Conservation (phyloP, 2,113 vertebrate genomes). For the Myotis brandtii region DNA sequence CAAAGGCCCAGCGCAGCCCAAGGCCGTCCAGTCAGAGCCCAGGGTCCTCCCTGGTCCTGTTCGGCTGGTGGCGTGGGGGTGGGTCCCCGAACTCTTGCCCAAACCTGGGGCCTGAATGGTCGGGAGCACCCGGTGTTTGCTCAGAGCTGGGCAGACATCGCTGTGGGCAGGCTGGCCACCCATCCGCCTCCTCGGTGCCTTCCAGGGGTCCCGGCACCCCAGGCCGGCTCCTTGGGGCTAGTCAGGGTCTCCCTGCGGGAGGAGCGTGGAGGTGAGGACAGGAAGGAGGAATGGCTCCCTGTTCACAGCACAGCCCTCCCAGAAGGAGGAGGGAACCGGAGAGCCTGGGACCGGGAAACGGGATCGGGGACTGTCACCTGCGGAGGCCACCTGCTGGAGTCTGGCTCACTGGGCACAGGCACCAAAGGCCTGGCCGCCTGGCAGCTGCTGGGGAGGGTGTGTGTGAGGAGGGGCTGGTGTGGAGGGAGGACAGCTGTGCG, state of each 20-base stretch:
- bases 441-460: slow-evolving; percentile 6
- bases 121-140: too few relatives aligned
- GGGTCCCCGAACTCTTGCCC: not conserved
- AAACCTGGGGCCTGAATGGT: accelerated
- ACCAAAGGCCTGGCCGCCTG: not conserved
- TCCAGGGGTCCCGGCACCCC: not conserved
- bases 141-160: accelerated
- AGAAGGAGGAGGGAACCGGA: not conserved
- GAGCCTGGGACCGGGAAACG: not conserved
- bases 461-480: not conserved
- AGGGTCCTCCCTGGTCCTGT: not conserved
- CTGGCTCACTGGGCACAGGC: not conserved
- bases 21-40: not conserved
- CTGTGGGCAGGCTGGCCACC: accelerated
- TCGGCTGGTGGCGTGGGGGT: not conserved
- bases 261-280: not conserved
- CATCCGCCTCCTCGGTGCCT: accelerated
- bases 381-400: slow-evolving; percentile 35
- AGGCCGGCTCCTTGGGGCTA: accelerated
- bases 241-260: not conserved
- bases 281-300: not conserved
- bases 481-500: not conserved
- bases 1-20: accelerated
- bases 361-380: not conserved
- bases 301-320: not conserved